These are phyloP conservation scores for Parascotia fuliginaria DNA, from an alignment of 2,888 invertebrate genomes.

Conservation along the genomic window DNA sequence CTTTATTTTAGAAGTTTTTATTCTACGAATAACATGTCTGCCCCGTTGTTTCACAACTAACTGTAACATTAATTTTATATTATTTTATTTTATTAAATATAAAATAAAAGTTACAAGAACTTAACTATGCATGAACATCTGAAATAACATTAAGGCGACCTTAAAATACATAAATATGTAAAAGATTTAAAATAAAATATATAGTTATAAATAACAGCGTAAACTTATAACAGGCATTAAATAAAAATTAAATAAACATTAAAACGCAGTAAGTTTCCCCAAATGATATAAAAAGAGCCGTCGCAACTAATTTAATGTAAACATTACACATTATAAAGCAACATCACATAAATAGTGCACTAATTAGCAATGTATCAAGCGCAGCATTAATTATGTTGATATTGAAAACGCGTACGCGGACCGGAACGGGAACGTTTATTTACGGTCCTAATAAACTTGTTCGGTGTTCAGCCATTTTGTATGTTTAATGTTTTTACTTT, in stretches of 20 bases:
- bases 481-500: not conserved
- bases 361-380: constrained; percentile 52
- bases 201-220: not conserved
- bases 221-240: not conserved
- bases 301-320: constrained; percentile 33
- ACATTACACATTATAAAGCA: constrained; percentile 28
- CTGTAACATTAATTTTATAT: too few relatives aligned
- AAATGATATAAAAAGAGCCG: constrained; percentile 22
- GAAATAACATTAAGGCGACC: too few relatives aligned
- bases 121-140: too few relatives aligned
- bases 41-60: too few relatives aligned
- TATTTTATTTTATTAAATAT: too few relatives aligned
- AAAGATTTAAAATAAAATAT: not conserved
- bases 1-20: too few relatives aligned
- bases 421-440: constrained; percentile 40
- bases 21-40: too few relatives aligned
- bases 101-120: too few relatives aligned
- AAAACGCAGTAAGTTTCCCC: constrained; percentile 21
- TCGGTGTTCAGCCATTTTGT: constrained; percentile 34
- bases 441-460: constrained; percentile 40
- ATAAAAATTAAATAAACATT: constrained; percentile 4
- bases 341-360: constrained; percentile 42
- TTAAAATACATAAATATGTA: too few relatives aligned
- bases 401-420: constrained; percentile 40
- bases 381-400: constrained; percentile 45